Base-by-base conservation (phyloP, 2,113 vertebrate genomes). In the Sterna hirundo region DNA sequence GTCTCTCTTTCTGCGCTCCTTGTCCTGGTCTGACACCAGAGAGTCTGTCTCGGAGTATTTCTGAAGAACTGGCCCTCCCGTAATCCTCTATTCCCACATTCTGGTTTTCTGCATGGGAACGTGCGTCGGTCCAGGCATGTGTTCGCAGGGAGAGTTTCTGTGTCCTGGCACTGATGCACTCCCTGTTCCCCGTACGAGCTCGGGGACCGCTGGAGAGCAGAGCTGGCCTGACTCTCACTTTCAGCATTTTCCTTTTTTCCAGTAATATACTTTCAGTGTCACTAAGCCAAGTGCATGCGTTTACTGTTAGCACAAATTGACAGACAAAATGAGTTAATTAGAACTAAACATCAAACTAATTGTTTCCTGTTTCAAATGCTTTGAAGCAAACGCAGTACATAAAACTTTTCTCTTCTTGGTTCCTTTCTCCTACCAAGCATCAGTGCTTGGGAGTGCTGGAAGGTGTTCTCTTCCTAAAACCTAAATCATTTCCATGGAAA, bases 61-160 rank as follows among this genome's bases (percentile, higher is more conserved):
- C 32, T 10, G n/a, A 11, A 46, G 74, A 51, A 6, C 65, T 26
- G 46, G 49, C 34, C 8, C 5, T 54, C 27, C 2, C 3, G 3
- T 19, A 11, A 11, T 4, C 19, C 36, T 6, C 27, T 6, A 0
- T 49, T 26, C 74, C 87, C 75, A 15, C 9, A 2, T 6, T 1
- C 32, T 9, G 57, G 4, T 12, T 5, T 7, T 18, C 62, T 8
- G 30, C 0, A 1, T 0, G 20, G 9, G 25, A 3, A 22, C 1
- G 3, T 2, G 30, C 2, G 0, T 5, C 0, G 1, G 1, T 7
- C 22, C 86, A 22, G 78, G 22, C 8, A 4, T 1, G 26, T 6
- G 13, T 22, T 8, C 20, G 23, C 54, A 46, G 36, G 1, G 34
- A 19, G 26, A 8, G 9, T 25, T 13, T 4, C 66, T 29, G 4